Evolutionary conservation across 2,797 vertebrate genomes (phyloP).

Genomic region (Chelmon rostratus): DNA sequence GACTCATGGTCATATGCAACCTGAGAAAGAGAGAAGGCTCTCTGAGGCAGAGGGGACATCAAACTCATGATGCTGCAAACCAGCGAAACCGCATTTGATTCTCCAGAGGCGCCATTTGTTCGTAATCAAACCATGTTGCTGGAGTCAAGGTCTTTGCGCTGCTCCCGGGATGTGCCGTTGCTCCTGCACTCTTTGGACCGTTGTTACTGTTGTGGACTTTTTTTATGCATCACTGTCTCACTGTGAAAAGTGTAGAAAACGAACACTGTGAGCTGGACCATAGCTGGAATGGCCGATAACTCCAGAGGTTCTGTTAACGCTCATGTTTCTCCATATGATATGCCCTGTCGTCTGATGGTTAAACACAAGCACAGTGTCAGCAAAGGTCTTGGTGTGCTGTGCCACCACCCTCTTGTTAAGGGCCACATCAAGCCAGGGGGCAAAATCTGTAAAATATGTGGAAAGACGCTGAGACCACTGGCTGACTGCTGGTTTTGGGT

Average conservation of each 20-base stretch:
- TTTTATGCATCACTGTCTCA: neutral
- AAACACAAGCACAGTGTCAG: conserved; percentile 49
- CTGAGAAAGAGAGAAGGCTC: conserved; percentile 16
- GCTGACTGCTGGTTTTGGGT: conserved; percentile 69
- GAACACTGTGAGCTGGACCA: neutral
- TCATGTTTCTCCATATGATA: conserved; percentile 14
- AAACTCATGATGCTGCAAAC: conserved; percentile 43
- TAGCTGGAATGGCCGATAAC: conserved; percentile 5
- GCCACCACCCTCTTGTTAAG: conserved; percentile 56
- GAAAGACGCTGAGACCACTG: conserved; percentile 53
- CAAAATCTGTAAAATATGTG: conserved; percentile 68
- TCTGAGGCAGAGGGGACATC: conserved; percentile 28
- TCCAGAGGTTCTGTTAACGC: neutral
- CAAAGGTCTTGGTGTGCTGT: conserved; percentile 20
- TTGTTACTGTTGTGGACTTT: neutral
- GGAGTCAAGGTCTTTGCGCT: conserved; percentile 45
- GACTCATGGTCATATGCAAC: conserved; percentile 52
- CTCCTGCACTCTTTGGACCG: neutral
- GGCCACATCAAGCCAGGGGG: conserved; percentile 59
- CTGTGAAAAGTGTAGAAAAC: neutral
- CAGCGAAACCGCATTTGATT: conserved; percentile 62
- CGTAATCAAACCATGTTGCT: conserved; percentile 41
- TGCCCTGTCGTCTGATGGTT: conserved; percentile 34
- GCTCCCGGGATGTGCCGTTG: conserved; percentile 6
- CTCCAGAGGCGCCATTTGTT: conserved; percentile 34